These are phyloP conservation scores for Acanthurus lineatus DNA, from an alignment of 2,797 vertebrate genomes.

Conservation along the genomic window DNA sequence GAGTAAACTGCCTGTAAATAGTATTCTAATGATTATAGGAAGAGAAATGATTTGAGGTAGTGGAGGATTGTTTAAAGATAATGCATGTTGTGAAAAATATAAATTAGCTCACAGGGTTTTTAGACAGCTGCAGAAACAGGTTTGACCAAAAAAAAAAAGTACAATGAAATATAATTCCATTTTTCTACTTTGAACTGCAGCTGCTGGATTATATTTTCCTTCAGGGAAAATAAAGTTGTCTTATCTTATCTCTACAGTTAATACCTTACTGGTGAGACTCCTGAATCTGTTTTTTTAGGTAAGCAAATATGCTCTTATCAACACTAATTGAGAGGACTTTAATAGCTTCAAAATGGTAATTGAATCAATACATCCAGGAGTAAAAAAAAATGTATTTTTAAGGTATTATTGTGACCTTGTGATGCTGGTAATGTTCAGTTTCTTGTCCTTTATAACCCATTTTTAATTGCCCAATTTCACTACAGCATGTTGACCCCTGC, in stretches of 20 bases:
- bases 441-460: background rate
- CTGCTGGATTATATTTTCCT: background rate
- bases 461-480: background rate
- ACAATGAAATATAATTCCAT: background rate
- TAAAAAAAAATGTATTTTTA: background rate
- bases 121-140: conserved; percentile 3
- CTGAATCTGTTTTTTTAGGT: background rate
- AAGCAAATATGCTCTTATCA: background rate
- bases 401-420: background rate
- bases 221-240: background rate
- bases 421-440: background rate
- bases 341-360: background rate
- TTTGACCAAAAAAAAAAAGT: conserved; percentile 5
- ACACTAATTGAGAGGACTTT: background rate
- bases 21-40: background rate
- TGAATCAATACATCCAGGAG: background rate
- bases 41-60: background rate
- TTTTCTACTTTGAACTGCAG: background rate
- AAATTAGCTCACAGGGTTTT: background rate
- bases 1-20: background rate
- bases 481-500: background rate
- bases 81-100: background rate
- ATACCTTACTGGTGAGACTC: background rate
- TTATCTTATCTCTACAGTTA: background rate
- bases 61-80: background rate